Base-by-base conservation (phyloP, 2,113 vertebrate species). In the Antechinus stuartii region DNA sequence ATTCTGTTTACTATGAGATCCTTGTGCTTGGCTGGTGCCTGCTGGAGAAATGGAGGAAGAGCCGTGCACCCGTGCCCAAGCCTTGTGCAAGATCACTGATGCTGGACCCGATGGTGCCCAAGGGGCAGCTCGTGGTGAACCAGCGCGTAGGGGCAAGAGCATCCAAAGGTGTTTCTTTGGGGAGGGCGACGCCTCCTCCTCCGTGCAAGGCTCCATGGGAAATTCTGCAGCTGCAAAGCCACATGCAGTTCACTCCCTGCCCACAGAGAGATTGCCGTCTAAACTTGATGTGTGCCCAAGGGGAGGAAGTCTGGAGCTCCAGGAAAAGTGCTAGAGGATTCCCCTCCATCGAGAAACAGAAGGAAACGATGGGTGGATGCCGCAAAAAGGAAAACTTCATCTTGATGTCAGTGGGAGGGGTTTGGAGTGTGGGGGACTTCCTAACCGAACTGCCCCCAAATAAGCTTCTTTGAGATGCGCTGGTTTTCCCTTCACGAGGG, bases 1-100 rank as follows among this genome's bases (percentile, higher is more conserved):
- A 56, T 96, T 95, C 95, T 97, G 97, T 98, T 97, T 97, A 93
- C 97, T 97, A 97, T 97, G 96, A 97, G 95, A 94, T 92, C 93
- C 94, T 93, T 25, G 50, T 96, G 55, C 97, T 97, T 96, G 68
- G 96, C 96, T 98, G 97, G 97, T 0, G 0, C 95, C n/a, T 95
- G 93, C 90, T 94, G 92, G 97, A 95, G 94, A 95, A 95, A 95
- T 61, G 94, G 95, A 93, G 98, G 93, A 95, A 97, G 97, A 98
- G 97, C 96, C 96, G 97, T 97, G 95, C 97, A 96, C 97, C 98
- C 0, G 0, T 95, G 95, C 96, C 97, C 93, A 95, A 97, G 96
- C 94, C 47, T 97, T 95, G 90, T 95, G 96, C 95, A 96, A 97
- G 96, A 97, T 92, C 96, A 76, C 90, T 95, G 95, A 94, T 91